phyloP scores from a whole-genome alignment of 2,113 vertebrate species.

The Anas platyrhynchos region DNA sequence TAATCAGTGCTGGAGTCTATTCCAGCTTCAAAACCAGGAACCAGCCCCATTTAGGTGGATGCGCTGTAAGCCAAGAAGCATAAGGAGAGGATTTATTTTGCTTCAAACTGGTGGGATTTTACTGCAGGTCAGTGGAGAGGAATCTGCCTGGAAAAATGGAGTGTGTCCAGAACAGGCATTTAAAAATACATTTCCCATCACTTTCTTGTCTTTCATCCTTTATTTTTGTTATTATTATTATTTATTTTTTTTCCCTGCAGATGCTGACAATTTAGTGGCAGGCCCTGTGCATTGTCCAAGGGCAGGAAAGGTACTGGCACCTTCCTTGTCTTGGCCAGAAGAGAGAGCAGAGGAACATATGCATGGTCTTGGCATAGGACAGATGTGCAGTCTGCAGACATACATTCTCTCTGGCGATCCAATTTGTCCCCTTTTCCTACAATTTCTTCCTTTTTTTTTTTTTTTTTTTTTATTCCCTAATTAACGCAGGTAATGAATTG shows the following conservation, averaged over 20 bases:
- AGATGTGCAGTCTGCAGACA: background rate
- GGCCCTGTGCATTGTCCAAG: background rate
- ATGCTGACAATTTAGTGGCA: background rate
- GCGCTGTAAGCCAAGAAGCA: background rate
- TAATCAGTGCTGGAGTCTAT: background rate
- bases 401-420: background rate
- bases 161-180: background rate
- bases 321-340: background rate
- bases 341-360: background rate
- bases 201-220: background rate
- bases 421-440: background rate
- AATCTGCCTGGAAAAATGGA: background rate
- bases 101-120: background rate
- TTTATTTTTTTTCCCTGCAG: background rate
- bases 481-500: conserved; percentile 70
- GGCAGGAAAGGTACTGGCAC: background rate
- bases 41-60: background rate
- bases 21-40: conserved; percentile 11
- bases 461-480: conserved; percentile 35
- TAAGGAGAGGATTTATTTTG: background rate
- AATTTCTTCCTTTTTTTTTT: background rate
- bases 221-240: background rate
- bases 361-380: background rate
- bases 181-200: background rate
- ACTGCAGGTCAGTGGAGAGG: background rate